Percentiles rank a stretch among this genome's conserved stretches.
These are phyloP conservation scores for Enoplosus armatus DNA, from an alignment of 2,797 vertebrate species.

Conservation along the genomic window DNA sequence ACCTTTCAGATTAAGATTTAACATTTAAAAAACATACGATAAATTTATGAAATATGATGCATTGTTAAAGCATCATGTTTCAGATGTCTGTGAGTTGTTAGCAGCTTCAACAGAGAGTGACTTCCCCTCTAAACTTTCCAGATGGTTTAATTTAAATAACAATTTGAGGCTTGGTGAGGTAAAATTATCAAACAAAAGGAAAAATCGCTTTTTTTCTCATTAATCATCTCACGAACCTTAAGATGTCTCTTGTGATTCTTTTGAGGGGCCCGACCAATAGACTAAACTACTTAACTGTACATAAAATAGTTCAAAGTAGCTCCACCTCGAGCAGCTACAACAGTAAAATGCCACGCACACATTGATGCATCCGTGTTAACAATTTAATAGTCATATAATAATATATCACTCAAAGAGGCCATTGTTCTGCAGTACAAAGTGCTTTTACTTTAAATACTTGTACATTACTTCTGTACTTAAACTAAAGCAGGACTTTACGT, in stretches of 20 bases:
- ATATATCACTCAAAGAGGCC: neutral
- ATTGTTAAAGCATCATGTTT: neutral
- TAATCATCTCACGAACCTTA: neutral
- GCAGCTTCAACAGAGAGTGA: neutral
- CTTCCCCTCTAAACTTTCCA: neutral
- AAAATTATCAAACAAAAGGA: neutral
- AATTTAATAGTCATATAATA: neutral
- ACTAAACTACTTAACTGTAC: neutral
- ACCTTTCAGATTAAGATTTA: neutral
- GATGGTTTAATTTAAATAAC: conserved; percentile 4
- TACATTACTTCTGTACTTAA: no score
- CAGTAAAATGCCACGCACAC: neutral
- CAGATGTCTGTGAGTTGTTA: neutral
- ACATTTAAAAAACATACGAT: neutral
- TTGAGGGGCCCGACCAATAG: rapidly evolving
- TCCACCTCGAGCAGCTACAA: neutral
- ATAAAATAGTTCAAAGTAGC: neutral
- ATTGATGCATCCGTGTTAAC: neutral
- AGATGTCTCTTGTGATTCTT: neutral
- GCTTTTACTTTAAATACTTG: neutral
- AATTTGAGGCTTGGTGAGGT: neutral
- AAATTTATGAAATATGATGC: neutral
- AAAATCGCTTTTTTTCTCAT: neutral
- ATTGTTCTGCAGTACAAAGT: neutral
- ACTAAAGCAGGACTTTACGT: neutral